These are phyloP conservation scores for Rhinella marina DNA, from an alignment of 2,797 vertebrate species.

Conservation along the genomic window DNA sequence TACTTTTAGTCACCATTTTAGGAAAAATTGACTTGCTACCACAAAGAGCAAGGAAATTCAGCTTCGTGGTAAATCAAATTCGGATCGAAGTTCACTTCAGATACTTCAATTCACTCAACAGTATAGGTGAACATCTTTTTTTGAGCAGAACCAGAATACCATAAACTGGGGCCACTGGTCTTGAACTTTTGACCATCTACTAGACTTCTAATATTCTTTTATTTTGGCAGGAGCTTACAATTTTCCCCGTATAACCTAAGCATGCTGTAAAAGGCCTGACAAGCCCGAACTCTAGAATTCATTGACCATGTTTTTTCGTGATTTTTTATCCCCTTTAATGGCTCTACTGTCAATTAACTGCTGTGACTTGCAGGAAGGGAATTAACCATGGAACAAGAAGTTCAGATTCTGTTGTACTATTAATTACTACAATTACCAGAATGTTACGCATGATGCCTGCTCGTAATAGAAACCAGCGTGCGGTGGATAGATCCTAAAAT, in stretches of 20 bases:
- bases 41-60: too few species aligned
- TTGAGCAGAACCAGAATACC: neutral
- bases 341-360: conserved; percentile 6
- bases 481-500: conserved; percentile 47
- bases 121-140: neutral
- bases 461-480: conserved; percentile 61
- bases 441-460: conserved; percentile 54
- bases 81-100: too few species aligned
- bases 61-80: too few species aligned
- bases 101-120: too few species aligned
- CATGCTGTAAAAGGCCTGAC: neutral
- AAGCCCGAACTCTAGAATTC: neutral
- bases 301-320: neutral
- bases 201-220: neutral
- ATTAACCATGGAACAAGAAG: conserved; percentile 53
- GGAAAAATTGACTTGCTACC: too few species aligned
- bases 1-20: too few species aligned
- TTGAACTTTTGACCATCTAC: neutral
- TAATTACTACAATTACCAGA: conserved; percentile 62
- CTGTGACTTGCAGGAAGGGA: conserved; percentile 31
- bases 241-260: neutral
- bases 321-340: neutral
- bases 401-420: conserved; percentile 54
- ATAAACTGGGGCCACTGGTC: neutral
- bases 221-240: neutral